These are phyloP conservation scores for Excalfactoria chinensis DNA, from an alignment of 2,113 vertebrate genomes.

Conservation along the genomic window DNA sequence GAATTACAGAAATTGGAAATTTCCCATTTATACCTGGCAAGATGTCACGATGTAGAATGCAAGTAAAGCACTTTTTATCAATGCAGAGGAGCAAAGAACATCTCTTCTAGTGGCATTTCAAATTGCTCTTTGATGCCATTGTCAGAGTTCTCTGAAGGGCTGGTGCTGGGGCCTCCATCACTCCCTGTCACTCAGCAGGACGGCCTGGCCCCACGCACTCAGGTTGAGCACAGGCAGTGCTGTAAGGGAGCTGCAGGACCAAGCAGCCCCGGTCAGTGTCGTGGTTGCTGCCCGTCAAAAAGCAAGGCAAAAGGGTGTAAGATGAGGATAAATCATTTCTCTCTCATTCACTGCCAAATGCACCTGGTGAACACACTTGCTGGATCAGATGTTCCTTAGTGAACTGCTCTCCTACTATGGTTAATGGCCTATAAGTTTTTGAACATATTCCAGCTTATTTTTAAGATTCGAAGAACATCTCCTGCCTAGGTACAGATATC, in stretches of 20 bases:
- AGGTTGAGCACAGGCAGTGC: not conserved
- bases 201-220: not conserved
- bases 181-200: not conserved
- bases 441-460: not conserved
- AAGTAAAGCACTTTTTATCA: not conserved
- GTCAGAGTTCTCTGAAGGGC: not conserved
- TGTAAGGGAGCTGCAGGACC: not conserved
- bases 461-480: not conserved
- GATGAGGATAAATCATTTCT: not conserved
- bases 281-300: not conserved
- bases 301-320: not conserved
- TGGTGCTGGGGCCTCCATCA: not conserved
- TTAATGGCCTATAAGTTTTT: not conserved
- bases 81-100: not conserved
- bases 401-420: not conserved
- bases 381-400: not conserved
- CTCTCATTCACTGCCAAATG: not conserved
- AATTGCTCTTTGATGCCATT: constrained; percentile 24
- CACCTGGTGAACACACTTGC: not conserved
- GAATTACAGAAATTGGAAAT: not conserved
- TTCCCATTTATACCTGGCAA: not conserved
- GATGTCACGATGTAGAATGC: not conserved
- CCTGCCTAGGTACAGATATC: not conserved
- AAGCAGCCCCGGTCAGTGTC: not conserved
- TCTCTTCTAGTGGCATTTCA: not conserved